Conservation (phyloP, 2,113 vertebrate species). For the Pao palembangensis region DNA sequence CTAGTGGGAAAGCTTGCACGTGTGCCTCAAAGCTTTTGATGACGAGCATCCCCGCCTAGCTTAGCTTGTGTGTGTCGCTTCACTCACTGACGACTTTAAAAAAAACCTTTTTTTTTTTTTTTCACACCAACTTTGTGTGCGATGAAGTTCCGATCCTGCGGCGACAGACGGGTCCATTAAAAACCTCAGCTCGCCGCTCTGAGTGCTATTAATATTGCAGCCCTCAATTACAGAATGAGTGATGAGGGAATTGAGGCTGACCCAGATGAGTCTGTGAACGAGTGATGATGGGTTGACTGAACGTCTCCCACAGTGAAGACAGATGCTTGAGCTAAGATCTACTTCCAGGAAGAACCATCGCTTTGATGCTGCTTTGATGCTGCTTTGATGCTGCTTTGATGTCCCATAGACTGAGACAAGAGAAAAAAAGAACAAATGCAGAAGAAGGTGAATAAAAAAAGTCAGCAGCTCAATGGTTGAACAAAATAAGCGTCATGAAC, state of each 20-base stretch:
- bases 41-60: too few relatives aligned
- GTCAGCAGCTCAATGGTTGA: too few relatives aligned
- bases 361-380: constrained; percentile 23
- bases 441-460: background rate
- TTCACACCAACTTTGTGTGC: constrained; percentile 6
- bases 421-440: background rate
- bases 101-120: too few relatives aligned
- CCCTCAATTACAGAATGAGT: constrained; percentile 69
- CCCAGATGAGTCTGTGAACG: constrained; percentile 68
- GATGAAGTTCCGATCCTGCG: constrained; percentile 20
- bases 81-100: too few relatives aligned
- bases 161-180: constrained; percentile 53
- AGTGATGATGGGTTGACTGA: constrained; percentile 56
- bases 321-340: constrained; percentile 7
- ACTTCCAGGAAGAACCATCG: constrained; percentile 19
- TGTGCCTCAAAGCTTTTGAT: too few relatives aligned
- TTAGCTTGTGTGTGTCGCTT: too few relatives aligned
- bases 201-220: constrained; percentile 70
- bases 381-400: too few relatives aligned
- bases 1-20: too few relatives aligned
- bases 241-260: constrained; percentile 63
- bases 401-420: background rate
- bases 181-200: constrained; percentile 47
- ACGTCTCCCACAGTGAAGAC: constrained; percentile 16
- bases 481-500: too few relatives aligned